A percentile compares a stretch with the other conserved stretches of the same genome.
Evolutionary conservation across 1,140 invertebrate genomes (phyloP).

Genomic region (Lethocerus indicus): DNA sequence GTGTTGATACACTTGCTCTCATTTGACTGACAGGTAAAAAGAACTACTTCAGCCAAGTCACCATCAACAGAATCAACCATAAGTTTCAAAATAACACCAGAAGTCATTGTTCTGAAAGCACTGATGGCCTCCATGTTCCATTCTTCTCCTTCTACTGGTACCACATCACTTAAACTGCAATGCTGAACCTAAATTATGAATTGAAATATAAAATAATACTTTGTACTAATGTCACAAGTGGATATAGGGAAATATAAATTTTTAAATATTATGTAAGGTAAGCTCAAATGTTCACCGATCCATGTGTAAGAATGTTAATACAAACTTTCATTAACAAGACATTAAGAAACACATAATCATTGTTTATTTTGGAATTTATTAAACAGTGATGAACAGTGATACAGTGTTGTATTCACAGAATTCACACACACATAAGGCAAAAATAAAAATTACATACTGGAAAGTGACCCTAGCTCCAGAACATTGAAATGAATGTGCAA

Average conservation of each 20-base stretch:
- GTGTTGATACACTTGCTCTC: constrained; percentile 18
- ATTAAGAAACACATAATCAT: too few relatives aligned
- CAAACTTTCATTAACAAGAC: too few relatives aligned
- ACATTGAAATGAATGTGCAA: neutral
- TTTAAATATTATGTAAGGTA: too few relatives aligned
- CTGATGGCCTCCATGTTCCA: constrained; percentile 17
- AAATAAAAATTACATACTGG: too few relatives aligned
- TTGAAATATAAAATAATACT: neutral
- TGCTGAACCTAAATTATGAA: constrained; percentile 23
- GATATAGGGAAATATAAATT: neutral
- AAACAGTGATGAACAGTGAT: too few relatives aligned
- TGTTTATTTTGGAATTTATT: too few relatives aligned
- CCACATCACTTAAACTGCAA: constrained; percentile 21
- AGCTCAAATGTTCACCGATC: too few relatives aligned
- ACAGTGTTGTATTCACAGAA: too few relatives aligned
- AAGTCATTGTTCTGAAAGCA: constrained; percentile 11
- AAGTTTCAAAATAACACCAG: constrained; percentile 1
- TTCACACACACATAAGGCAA: too few relatives aligned
- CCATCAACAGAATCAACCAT: neutral
- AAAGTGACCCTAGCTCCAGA: too few relatives aligned
- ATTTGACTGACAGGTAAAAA: constrained; percentile 15
- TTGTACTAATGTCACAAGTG: neutral
- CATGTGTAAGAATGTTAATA: too few relatives aligned
- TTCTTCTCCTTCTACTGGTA: constrained; percentile 5
- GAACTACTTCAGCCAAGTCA: constrained; percentile 10